Evolutionary conservation across 2,113 vertebrate genomes (phyloP), one percentile per base, ranked within the genome.

Genomic region (Gadus chalcogrammus): DNA sequence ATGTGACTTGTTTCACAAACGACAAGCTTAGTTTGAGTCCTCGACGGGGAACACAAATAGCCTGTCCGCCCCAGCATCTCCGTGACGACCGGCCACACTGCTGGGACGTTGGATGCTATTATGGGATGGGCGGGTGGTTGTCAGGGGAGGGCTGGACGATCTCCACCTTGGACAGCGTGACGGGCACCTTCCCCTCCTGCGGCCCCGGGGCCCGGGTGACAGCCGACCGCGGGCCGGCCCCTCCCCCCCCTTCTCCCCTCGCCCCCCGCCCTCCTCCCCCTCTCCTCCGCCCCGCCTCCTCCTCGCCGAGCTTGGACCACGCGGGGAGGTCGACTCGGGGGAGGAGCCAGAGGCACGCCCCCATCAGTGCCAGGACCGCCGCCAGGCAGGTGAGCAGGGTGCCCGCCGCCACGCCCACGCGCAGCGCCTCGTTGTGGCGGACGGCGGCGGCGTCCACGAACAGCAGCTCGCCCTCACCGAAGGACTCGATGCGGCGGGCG

Each of bases 391-490:
- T 94, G 70, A 99, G 88, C 58, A 93, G 82, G 0, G 95, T 94
- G 18, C 97, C 96, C 0, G 89, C 92, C 71, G 94, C 88, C 61
- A 94, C 92, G 80, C 95, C 95, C 62, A 91, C 78, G 61, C 94
- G 94, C 6, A 98, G 92, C 22, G 92, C 94, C 35, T 87, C 81
- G 42, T 99, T 99, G 81, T 95, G 95, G 74, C 91, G 92, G 62
- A 95, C 35, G 0, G 97, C 95, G 17, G 77, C 93, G 0, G 81
- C 82, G 87, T 98, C 96, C 59, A 98, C 94, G 24, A 99, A 94
- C 61, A 96, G 84, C 78, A 98, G 92, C 85, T 95, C 94, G 13
- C 94, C 95, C 68, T 94, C 94, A 0, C 95, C 95, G 0, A 99
- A 96, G 0, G 95, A 94, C 91, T 97, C 97, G 0, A 98, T 96